Conservation (phyloP, 2,888 invertebrate genomes). For the Silvanus unidentatus region DNA sequence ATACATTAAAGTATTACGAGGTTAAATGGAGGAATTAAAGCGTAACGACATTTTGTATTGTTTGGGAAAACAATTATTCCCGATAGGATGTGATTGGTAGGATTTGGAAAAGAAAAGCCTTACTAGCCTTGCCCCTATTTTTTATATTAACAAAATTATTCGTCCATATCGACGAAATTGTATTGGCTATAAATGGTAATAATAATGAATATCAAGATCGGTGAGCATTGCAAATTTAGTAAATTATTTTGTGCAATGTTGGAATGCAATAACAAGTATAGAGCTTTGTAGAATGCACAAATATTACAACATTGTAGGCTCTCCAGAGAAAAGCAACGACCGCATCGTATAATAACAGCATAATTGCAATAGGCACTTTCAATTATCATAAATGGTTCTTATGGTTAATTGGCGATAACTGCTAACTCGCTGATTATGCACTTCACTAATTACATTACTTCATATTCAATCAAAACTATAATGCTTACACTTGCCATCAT, state of each 20-base stretch:
- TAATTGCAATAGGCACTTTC: constrained; percentile 8
- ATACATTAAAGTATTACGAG: neutral
- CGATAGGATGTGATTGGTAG: too few relatives aligned
- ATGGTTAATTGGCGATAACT: constrained; percentile 18
- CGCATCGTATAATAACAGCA: neutral
- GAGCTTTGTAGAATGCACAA: constrained; percentile 4
- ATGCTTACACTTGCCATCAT: neutral
- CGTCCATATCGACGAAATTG: too few relatives aligned
- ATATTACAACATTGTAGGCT: too few relatives aligned
- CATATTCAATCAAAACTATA: constrained; percentile 13
- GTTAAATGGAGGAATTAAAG: too few relatives aligned
- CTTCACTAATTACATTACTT: constrained; percentile 18
- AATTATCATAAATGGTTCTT: constrained; percentile 22
- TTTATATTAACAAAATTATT: too few relatives aligned
- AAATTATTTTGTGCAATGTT: constrained; percentile 11
- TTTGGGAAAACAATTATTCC: too few relatives aligned
- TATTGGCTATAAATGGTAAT: too few relatives aligned
- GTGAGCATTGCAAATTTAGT: too few relatives aligned
- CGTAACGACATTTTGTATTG: too few relatives aligned
- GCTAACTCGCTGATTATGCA: constrained; percentile 18
- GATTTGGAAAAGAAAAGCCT: too few relatives aligned
- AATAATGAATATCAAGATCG: too few relatives aligned
- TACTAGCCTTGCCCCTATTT: too few relatives aligned
- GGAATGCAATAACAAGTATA: constrained; percentile 7
- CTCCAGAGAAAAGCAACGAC: constrained; percentile 10